Evolutionary conservation across 2,888 invertebrate genomes (phyloP).

Genomic region (Ditula angustiorana): DNA sequence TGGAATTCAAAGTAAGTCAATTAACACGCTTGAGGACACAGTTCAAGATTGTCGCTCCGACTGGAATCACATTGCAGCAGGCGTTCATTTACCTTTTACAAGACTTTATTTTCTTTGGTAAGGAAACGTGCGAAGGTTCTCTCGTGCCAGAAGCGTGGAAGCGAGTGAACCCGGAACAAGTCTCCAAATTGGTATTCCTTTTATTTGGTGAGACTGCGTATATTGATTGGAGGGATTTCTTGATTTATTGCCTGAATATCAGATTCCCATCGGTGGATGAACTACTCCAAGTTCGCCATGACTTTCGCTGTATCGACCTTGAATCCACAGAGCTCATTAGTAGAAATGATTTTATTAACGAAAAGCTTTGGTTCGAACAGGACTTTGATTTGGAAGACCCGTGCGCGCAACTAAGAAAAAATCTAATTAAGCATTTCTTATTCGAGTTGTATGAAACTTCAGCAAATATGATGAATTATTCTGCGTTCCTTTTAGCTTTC

Average conservation of each 20-base stretch:
- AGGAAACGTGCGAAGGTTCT: conserved; percentile 69
- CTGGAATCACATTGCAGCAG: conserved; percentile 73
- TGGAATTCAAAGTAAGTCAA: conserved; percentile 71
- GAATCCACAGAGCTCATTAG: conserved; percentile 66
- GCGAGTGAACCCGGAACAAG: conserved; percentile 69
- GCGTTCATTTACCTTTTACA: conserved; percentile 81
- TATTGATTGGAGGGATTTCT: conserved; percentile 88
- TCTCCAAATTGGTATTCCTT: conserved; percentile 70
- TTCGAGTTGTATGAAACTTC: conserved; percentile 83
- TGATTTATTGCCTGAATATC: conserved; percentile 85
- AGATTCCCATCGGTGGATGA: conserved; percentile 83
- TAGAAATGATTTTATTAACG: conserved; percentile 63
- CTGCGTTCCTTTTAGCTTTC: conserved; percentile 86
- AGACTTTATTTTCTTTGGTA: conserved; percentile 80
- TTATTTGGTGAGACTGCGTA: conserved; percentile 85
- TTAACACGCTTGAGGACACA: conserved; percentile 66
- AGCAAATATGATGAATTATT: conserved; percentile 84
- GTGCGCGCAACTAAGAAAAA: conserved; percentile 58
- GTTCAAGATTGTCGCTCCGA: conserved; percentile 75
- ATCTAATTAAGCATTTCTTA: conserved; percentile 83
- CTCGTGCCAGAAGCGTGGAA: conserved; percentile 73
- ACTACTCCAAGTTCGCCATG: conserved; percentile 77
- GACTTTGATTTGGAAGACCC: conserved; percentile 61
- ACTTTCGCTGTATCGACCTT: conserved; percentile 78
- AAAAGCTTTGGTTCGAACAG: conserved; percentile 73